Evolutionary conservation across 2,888 invertebrate genomes (phyloP), one percentile per base, ranked within the genome.

Genomic region (Anagyrus pseudococci): DNA sequence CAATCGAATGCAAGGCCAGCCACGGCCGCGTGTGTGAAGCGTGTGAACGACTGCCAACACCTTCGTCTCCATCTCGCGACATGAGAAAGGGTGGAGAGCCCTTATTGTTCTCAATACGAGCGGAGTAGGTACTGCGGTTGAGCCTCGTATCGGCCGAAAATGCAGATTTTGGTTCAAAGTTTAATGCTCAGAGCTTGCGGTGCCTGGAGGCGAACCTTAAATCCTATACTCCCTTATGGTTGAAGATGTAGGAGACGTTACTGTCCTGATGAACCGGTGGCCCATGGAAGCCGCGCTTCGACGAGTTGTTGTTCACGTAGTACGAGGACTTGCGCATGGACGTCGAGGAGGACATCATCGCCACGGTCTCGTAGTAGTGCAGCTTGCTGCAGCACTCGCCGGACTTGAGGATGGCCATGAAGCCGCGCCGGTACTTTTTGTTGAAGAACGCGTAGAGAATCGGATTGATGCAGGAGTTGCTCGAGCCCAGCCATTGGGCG

Each of bases 391-490:
- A 94, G 80, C 94, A 94, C 70, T 90, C 89, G 69, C 92, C 86
- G 70, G 93, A 93, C 81, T 92, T 91, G 47, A 94, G 85, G 68
- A 95, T 93, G 19, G 93, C 94, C 44, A 91, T 88, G 80, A 97
- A 96, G 4, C 96, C 96, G 64, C 91, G 88, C 15, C 96, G 85
- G 81, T 92, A 97, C 80, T 96, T 96, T 79, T 93, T 93, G 82
- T 96, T 96, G 83, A 96, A 95, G 83, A 95, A 96, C 2, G 95
- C 94, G 81, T 96, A 96, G 61, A 97, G 85, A 67, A 97, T 90
- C 0, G 96, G 96, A 82, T 97, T 97, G 76, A 96, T 95, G 85
- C 96, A 96, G 20, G 94, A 94, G 81, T 97, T 97, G 19, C 95
- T 94, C 0, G 94, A 90, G 2, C 96, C 96, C 49, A 97, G 83